phyloP scores from a whole-genome alignment of 2,113 vertebrate genomes.

The Chamaetylas fuelleborni region DNA sequence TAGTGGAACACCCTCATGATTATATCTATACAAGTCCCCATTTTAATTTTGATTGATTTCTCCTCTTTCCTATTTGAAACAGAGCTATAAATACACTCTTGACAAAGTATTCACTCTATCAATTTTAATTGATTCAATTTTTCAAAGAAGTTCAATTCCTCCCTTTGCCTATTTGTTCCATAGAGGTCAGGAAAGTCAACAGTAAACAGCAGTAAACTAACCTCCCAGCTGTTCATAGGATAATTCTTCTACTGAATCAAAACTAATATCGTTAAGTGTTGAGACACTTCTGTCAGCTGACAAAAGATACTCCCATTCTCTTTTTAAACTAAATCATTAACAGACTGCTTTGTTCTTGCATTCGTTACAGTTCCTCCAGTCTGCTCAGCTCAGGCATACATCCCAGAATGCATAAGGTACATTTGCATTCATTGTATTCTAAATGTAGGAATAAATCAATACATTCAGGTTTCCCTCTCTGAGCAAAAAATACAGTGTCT shows the following conservation, averaged over 20 bases:
- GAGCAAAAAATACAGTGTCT: not conserved
- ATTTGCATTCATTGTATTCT: not conserved
- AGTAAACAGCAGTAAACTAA: not conserved
- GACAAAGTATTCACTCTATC: not conserved
- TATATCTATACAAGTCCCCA: not conserved
- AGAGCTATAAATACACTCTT: not conserved
- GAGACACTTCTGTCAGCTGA: not conserved
- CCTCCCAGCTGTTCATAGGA: not conserved
- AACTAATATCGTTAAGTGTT: not conserved
- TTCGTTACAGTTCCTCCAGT: not conserved
- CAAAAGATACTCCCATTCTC: not conserved
- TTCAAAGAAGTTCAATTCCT: not conserved
- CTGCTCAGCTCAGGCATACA: not conserved
- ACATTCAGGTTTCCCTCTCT: not conserved
- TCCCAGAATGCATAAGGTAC: not conserved
- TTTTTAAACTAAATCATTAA: not conserved
- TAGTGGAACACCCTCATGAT: not conserved
- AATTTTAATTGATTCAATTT: not conserved
- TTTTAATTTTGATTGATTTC: not conserved
- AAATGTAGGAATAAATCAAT: not conserved
- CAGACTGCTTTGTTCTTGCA: not conserved
- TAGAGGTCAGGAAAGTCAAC: not conserved
- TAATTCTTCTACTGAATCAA: not conserved
- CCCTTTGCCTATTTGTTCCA: not conserved
- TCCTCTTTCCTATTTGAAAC: not conserved